Base-by-base conservation (phyloP, 2,888 invertebrate species). In the Limnephilus rhombicus region DNA sequence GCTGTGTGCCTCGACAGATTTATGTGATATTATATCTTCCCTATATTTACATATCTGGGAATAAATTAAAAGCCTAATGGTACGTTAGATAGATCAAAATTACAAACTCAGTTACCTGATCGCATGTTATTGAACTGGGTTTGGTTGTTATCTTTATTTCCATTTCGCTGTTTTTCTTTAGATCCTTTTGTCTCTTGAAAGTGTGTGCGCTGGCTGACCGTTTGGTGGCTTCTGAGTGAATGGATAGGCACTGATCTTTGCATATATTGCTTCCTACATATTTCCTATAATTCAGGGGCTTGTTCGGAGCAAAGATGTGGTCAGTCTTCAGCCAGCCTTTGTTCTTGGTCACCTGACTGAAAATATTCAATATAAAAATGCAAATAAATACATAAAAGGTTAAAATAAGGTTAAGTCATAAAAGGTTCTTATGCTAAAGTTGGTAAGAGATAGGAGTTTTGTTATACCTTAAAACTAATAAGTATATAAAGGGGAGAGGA, bases 121-220 rank as follows among this genome's bases (percentile, higher is more conserved):
- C 88, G 29, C 31, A 13, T n/a, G 68, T 34, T 12, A 37, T 37
- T 12, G 88, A 89, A 80, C 24, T 89, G n/a, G 88, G 88, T 89
- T 89, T 89, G 24, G 88, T 89, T 13, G 88, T 89, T 24, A 89
- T 89, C n/a, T 89, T 89, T 18, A 89, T 89, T 80, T 89, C 88
- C 88, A 89, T 89, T 37, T 89, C 88, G 24, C n/a, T 68, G 41
- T 80, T 89, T 31, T 89, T 80, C 13, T n/a, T 49, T 34, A 13
- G 31, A 34, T 80, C 31, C 24, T 89, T 80, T 37, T 31, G 88
- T 37, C 88, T 34, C 80, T 89, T 89, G 31, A 31, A 18, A 53
- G 29, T 31, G 34, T 87, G 49, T 12, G 49, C 53, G 53, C 87
- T 53, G n/a, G 31, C 80, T 2, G 88, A 37, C 11, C 80, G 88